Percentiles rank a stretch among this genome's conserved stretches.
Conservation (phyloP, 2,888 invertebrate genomes). For the Conomelus anceps region DNA sequence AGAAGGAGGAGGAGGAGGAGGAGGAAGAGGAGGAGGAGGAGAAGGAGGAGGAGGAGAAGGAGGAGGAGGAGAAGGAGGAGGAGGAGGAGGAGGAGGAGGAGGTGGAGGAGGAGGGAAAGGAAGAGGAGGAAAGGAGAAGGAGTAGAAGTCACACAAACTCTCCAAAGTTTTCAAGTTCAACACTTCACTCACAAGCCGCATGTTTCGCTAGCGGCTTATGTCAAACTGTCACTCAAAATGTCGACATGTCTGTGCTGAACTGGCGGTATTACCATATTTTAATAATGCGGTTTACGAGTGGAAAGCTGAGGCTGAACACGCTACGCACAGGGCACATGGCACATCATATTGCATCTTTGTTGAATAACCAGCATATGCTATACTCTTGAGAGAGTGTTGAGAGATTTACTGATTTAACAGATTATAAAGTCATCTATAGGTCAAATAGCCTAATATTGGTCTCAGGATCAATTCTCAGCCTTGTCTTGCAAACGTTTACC, state of each 20-base stretch:
- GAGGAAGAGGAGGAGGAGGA: no score
- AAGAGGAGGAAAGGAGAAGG: no score
- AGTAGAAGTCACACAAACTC: no score
- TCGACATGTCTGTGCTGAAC: not conserved
- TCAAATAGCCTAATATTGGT: no score
- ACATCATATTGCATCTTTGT: not conserved
- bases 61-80: no score
- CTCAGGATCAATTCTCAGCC: no score
- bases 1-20: no score
- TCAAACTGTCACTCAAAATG: not conserved
- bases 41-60: no score
- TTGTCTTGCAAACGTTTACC: no score
- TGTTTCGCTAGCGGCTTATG: not conserved
- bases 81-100: no score
- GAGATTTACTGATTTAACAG: not conserved
- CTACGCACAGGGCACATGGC: not conserved
- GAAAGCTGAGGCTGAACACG: not conserved
- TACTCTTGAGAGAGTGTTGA: not conserved
- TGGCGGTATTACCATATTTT: not conserved
- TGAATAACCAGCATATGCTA: not conserved
- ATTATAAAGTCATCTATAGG: not conserved
- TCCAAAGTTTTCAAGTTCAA: not conserved
- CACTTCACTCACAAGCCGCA: not conserved
- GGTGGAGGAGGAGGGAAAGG: no score
- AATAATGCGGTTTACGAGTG: not conserved